A percentile compares a stretch with the other conserved stretches of the same genome.
Evolutionary conservation across 2,888 invertebrate genomes (phyloP).

Genomic region (Petrolisthes manimaculis): DNA sequence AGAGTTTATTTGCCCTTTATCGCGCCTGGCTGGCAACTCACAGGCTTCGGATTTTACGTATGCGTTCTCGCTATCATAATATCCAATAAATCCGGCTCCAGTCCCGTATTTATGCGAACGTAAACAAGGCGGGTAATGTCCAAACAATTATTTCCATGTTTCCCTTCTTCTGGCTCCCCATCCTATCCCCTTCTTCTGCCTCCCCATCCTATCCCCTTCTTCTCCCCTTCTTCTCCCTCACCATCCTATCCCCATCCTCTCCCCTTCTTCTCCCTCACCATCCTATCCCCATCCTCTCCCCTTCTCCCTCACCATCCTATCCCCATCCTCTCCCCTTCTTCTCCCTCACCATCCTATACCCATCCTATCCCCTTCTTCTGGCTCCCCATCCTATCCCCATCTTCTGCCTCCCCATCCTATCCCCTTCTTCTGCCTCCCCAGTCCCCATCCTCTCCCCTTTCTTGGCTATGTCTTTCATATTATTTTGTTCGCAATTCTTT

Average conservation of each 20-base stretch:
- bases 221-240: not conserved
- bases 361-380: not conserved
- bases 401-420: not conserved
- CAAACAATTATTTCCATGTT: not conserved
- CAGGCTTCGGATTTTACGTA: conserved; percentile 45
- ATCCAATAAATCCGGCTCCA: conserved; percentile 52
- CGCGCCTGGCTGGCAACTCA: conserved; percentile 6
- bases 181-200: not conserved
- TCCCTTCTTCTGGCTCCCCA: not conserved
- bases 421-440: not conserved
- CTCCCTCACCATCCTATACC: not conserved
- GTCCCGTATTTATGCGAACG: conserved; percentile 45
- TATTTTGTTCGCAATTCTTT: too few species aligned
- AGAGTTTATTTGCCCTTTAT: too few species aligned
- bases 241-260: not conserved
- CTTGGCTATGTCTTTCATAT: too few species aligned
- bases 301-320: not conserved
- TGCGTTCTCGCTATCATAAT: conserved; percentile 43
- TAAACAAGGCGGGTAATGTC: conserved; percentile 53
- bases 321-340: not conserved
- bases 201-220: not conserved
- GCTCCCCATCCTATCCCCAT: not conserved
- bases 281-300: not conserved
- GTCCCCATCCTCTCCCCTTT: not conserved
- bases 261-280: too few species aligned